Evolutionary conservation across 2,797 vertebrate species (phyloP), one percentile per base, ranked within the genome.

Genomic region (Sylvia borin): DNA sequence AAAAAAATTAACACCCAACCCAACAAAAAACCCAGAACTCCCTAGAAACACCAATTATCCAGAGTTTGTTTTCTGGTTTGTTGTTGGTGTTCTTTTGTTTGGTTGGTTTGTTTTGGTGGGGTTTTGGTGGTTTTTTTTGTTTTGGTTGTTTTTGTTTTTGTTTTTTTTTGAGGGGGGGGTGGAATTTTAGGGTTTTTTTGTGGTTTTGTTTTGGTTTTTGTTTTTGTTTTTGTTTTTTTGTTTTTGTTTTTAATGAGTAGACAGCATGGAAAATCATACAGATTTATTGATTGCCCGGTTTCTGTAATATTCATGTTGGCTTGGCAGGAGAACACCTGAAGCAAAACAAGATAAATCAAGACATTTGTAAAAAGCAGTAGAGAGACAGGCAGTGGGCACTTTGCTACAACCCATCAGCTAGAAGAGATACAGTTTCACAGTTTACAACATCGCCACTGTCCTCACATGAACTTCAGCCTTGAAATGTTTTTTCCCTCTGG

Each of bases 401-500:
- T 85, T 90, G 47, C 57, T 80, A 42, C 27, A 55, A 16, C 20
- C 31, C 45, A 6, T 62, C 24, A n/a, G 75, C 38, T 45, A 48
- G 50, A 57, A 57, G 31, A 88, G 31, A 27, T 82, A 60, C 11
- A 7, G 48, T 89, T 94, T 88, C 81, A 54, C 38, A 85, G 61
- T 43, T 71, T 57, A 21, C 48, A 61, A 89, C 75, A 83, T 83
- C 72, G 13, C 19, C 60, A 25, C 32, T 78, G 47, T 85, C 93
- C 95, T 91, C 76, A 75, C 13, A 24, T 73, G 92, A 95, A 86
- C 95, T 92, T 81, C 76, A 93, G 36, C 70, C 85, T 75, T 91
- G 68, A 85, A 48, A 81, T 88, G 75, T 38, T 45, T 74, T 88
- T 79, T 90, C 57, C 48, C 54, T 88, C 48, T 78, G 36, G 29